These are phyloP conservation scores for Phrynocephalus forsythii DNA, from an alignment of 2,797 vertebrate species.

Conservation along the genomic window DNA sequence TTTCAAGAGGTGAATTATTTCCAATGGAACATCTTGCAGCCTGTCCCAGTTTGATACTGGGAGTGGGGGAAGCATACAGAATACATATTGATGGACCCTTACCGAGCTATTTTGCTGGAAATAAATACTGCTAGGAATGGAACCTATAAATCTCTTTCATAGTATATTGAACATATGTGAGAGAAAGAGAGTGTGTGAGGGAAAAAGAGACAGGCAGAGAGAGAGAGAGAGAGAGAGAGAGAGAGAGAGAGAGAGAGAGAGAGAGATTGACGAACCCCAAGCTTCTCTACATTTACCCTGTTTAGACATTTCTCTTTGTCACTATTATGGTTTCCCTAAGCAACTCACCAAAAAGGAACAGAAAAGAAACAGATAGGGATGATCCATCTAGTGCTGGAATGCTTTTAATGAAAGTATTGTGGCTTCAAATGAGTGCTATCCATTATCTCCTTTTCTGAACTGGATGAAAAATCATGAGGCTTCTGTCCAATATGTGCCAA, in stretches of 20 bases:
- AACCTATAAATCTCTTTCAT: conserved; percentile 33
- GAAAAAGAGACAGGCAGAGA: too few relatives aligned
- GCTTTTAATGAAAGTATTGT: conserved; percentile 69
- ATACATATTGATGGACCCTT: conserved; percentile 46
- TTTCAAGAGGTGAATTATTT: background rate
- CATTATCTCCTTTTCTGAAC: conserved; percentile 60
- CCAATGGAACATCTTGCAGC: conserved; percentile 25
- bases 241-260: background rate
- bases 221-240: background rate
- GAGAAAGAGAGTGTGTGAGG: too few relatives aligned
- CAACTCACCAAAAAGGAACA: conserved; percentile 37
- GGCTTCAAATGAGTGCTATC: conserved; percentile 61
- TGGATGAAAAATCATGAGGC: conserved; percentile 65
- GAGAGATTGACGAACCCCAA: conserved; percentile 44
- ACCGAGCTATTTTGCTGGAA: conserved; percentile 29
- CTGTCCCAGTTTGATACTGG: conserved; percentile 13
- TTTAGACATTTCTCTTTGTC: conserved; percentile 64
- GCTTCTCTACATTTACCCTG: conserved; percentile 46
- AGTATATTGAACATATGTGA: conserved; percentile 25
- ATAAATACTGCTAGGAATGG: conserved; percentile 49
- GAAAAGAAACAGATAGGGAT: conserved; percentile 51
- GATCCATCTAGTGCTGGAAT: conserved; percentile 59
- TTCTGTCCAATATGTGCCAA: conserved; percentile 60
- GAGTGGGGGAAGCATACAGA: background rate
- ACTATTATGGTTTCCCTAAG: conserved; percentile 53